A percentile compares a stretch with the other conserved stretches of the same genome.
Conservation (phyloP, 2,113 vertebrate species). For the Abramis brama region DNA sequence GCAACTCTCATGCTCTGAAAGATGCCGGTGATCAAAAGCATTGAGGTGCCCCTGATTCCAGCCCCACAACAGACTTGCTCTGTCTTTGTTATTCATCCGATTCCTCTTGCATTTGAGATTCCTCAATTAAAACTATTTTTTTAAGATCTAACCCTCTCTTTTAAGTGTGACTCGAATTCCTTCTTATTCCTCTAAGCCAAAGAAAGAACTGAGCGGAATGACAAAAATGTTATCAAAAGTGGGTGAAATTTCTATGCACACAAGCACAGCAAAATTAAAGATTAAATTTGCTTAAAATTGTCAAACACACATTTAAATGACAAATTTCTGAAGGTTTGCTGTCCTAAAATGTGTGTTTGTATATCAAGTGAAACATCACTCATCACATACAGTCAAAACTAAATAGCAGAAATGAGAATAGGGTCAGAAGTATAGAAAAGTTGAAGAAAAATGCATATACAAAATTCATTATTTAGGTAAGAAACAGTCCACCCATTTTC, state of each 20-base stretch:
- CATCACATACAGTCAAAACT: neutral
- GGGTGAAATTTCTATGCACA: neutral
- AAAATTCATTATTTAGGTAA: too few relatives aligned
- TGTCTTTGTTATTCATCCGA: slow-evolving; percentile 46
- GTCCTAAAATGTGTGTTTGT: neutral
- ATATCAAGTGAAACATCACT: neutral
- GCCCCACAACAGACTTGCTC: slow-evolving; percentile 42
- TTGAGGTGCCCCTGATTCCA: slow-evolving; percentile 45
- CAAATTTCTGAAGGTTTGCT: neutral
- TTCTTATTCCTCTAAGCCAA: slow-evolving; percentile 27
- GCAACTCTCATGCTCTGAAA: slow-evolving; percentile 13
- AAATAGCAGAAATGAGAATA: neutral
- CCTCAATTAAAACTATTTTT: slow-evolving; percentile 52
- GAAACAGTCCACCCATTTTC: too few relatives aligned
- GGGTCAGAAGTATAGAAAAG: neutral
- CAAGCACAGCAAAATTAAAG: neutral
- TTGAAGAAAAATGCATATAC: neutral
- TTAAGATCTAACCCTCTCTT: slow-evolving; percentile 28
- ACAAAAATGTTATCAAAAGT: neutral
- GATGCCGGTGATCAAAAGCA: slow-evolving; percentile 50
- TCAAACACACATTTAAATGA: slow-evolving; percentile 2
- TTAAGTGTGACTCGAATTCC: slow-evolving; percentile 40
- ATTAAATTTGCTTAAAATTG: neutral
- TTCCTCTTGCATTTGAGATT: slow-evolving; percentile 35
- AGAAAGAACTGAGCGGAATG: slow-evolving; percentile 10